Conservation (phyloP, 2,797 vertebrate genomes). For the Etheostoma perlongum region DNA sequence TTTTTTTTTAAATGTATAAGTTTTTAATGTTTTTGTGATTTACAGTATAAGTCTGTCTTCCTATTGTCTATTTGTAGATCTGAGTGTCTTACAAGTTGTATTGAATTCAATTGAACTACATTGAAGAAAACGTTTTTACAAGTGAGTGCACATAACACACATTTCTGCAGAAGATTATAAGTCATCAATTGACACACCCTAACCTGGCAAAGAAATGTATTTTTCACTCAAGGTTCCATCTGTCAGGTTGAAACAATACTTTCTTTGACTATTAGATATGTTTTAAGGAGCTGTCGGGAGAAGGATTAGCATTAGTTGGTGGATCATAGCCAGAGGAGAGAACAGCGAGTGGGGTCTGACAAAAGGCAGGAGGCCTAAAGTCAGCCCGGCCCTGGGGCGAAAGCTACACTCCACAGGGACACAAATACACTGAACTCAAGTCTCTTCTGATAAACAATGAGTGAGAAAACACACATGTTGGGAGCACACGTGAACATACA, state of each 20-base stretch:
- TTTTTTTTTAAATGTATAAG: background rate
- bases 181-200: too few species aligned
- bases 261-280: constrained; percentile 24
- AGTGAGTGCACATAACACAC: too few species aligned
- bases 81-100: background rate
- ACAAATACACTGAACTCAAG: constrained; percentile 38
- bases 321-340: constrained; percentile 64
- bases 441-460: constrained; percentile 52
- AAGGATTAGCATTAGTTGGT: constrained; percentile 50
- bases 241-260: constrained; percentile 20
- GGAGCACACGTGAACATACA: constrained; percentile 46
- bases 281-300: constrained; percentile 51
- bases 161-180: too few species aligned
- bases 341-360: constrained; percentile 63
- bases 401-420: constrained; percentile 52
- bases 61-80: background rate
- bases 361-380: constrained; percentile 67
- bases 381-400: constrained; percentile 49
- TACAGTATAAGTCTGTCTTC: background rate
- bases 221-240: constrained; percentile 21
- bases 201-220: background rate
- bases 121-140: too few species aligned
- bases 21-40: background rate
- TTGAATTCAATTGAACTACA: too few species aligned
- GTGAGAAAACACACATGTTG: constrained; percentile 49